Evolutionary conservation across 2,113 vertebrate genomes (phyloP).

Genomic region (Gobius niger): DNA sequence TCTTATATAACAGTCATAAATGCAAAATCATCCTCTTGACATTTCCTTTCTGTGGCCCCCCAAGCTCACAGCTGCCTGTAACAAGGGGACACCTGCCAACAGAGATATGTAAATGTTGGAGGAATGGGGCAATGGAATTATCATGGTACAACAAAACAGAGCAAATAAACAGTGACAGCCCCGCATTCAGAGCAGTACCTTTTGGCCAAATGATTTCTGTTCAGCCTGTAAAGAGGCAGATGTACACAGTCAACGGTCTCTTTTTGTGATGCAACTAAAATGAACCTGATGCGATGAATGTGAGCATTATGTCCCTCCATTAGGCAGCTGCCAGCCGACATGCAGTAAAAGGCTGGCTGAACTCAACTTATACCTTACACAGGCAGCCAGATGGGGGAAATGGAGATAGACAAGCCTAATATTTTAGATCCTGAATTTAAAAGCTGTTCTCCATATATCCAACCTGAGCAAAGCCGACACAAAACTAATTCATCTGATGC

Average conservation of each 20-base stretch:
- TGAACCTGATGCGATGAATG: slow-evolving; percentile 56
- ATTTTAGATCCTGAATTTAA: neutral
- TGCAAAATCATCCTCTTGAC: neutral
- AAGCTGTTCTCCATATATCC: neutral
- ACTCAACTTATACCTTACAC: slow-evolving; percentile 19
- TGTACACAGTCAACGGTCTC: slow-evolving; percentile 39
- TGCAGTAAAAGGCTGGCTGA: slow-evolving; percentile 24
- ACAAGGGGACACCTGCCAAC: slow-evolving; percentile 42
- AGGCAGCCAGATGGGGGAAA: slow-evolving; percentile 3
- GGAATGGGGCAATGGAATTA: slow-evolving; percentile 39
- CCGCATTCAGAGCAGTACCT: slow-evolving; percentile 29
- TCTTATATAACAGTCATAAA: neutral
- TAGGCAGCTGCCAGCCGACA: slow-evolving; percentile 41
- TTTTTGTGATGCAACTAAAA: slow-evolving; percentile 61
- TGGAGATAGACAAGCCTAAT: neutral
- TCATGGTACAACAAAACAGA: slow-evolving; percentile 45
- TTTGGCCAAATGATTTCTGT: slow-evolving; percentile 54
- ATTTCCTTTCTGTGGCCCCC: neutral
- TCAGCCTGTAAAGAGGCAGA: slow-evolving; percentile 53
- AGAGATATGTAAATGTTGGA: slow-evolving; percentile 38
- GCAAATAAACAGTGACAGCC: slow-evolving; percentile 48
- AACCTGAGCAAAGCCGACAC: neutral
- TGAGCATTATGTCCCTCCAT: slow-evolving; percentile 56
- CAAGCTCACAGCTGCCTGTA: neutral
- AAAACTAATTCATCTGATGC: neutral